A percentile compares a stretch with the other conserved stretches of the same genome.
phyloP scores from a whole-genome alignment of 2,888 invertebrate genomes.

The Amitus sp. region DNA sequence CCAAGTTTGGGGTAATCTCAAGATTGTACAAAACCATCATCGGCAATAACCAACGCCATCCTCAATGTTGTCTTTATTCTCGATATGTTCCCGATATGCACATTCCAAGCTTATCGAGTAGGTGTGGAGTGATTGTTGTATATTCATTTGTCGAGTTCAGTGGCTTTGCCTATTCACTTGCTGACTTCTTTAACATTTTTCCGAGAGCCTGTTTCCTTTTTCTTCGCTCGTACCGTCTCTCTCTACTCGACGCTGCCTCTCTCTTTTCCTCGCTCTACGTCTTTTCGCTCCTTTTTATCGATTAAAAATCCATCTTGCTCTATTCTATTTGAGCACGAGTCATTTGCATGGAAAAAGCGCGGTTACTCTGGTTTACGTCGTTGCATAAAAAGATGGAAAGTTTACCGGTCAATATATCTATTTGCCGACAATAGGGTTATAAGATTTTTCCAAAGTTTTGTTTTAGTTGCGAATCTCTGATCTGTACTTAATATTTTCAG shows the following conservation, averaged over 20 bases:
- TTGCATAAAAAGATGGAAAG: slow-evolving; percentile 34
- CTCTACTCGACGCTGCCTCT: neutral
- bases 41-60: slow-evolving; percentile 38
- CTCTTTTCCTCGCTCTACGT: slow-evolving; percentile 3
- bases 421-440: neutral
- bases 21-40: slow-evolving; percentile 25
- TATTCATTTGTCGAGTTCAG: slow-evolving; percentile 62
- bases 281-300: slow-evolving; percentile 30
- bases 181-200: slow-evolving; percentile 53
- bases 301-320: slow-evolving; percentile 22
- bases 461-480: neutral
- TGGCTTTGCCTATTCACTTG: slow-evolving; percentile 59
- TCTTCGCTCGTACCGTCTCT: slow-evolving; percentile 16
- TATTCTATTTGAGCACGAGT: slow-evolving; percentile 15
- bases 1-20: slow-evolving; percentile 27
- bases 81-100: slow-evolving; percentile 39
- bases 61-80: slow-evolving; percentile 41
- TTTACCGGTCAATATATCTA: slow-evolving; percentile 28
- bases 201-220: slow-evolving; percentile 42
- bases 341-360: slow-evolving; percentile 11
- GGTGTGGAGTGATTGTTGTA: slow-evolving; percentile 54
- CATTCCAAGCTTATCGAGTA: slow-evolving; percentile 42
- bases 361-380: slow-evolving; percentile 5
- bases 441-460: neutral
- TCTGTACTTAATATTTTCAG: too few relatives aligned